Evolutionary conservation across 1,140 invertebrate genomes (phyloP).

Genomic region (Leguminivora glycinivorella): DNA sequence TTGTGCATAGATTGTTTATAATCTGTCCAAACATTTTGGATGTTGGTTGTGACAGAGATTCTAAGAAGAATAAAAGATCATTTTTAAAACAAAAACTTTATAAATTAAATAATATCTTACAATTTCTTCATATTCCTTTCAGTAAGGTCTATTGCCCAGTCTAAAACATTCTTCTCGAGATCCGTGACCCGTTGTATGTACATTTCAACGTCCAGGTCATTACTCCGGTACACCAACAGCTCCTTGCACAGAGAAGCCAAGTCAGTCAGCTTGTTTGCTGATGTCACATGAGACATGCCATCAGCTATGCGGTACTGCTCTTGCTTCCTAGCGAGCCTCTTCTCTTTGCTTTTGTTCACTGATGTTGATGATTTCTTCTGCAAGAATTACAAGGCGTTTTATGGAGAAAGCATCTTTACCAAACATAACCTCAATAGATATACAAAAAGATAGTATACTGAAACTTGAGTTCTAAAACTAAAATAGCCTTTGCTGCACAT

Average conservation of each 20-base stretch:
- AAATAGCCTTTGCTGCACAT: neutral
- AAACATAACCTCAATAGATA: constrained; percentile 1
- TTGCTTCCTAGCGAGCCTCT: constrained; percentile 64
- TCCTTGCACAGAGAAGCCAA: constrained; percentile 60
- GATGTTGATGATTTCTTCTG: constrained; percentile 63
- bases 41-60: too few relatives aligned
- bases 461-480: neutral
- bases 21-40: too few relatives aligned
- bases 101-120: constrained; percentile 75
- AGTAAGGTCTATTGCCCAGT: constrained; percentile 80
- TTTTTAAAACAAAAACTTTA: constrained; percentile 29
- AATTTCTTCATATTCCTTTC: constrained; percentile 82
- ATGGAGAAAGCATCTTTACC: neutral
- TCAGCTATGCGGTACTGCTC: constrained; percentile 72
- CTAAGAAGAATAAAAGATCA: too few relatives aligned
- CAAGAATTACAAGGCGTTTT: constrained; percentile 31
- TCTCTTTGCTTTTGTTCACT: constrained; percentile 67
- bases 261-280: constrained; percentile 65
- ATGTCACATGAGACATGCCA: constrained; percentile 63
- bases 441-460: neutral
- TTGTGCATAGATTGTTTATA: neutral
- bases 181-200: constrained; percentile 63
- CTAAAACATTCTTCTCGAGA: constrained; percentile 61
- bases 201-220: constrained; percentile 64
- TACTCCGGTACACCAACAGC: constrained; percentile 56